Percentiles rank a stretch among this genome's conserved stretches.
Evolutionary conservation across 2,888 invertebrate species (phyloP).

Genomic region (Criorhina ranunculi): DNA sequence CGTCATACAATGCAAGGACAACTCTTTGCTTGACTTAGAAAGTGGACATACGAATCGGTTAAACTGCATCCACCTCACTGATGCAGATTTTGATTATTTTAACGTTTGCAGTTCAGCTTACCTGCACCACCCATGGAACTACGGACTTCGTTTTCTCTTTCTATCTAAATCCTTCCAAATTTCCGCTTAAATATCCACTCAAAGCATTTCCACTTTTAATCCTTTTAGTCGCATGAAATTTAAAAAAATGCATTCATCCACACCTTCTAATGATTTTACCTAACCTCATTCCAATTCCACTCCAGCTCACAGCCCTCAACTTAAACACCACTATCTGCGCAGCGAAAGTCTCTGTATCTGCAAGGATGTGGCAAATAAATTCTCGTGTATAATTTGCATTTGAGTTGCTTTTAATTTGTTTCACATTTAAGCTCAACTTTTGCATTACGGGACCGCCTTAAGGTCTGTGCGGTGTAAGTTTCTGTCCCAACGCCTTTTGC

Average conservation of each 20-base stretch:
- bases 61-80: too few relatives aligned
- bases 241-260: background rate
- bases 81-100: too few relatives aligned
- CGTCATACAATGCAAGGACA: too few relatives aligned
- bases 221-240: background rate
- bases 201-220: too few relatives aligned
- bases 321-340: background rate
- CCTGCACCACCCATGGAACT: too few relatives aligned
- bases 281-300: background rate
- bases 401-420: conserved; percentile 65
- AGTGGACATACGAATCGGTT: too few relatives aligned
- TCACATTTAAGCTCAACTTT: conserved; percentile 49
- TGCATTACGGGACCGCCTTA: conserved; percentile 1
- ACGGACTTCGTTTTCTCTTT: too few relatives aligned
- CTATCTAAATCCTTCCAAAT: too few relatives aligned
- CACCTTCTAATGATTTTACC: background rate
- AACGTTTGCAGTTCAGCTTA: too few relatives aligned
- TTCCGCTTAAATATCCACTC: too few relatives aligned
- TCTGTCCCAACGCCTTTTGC: conserved; percentile 29
- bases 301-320: background rate
- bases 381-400: conserved; percentile 61
- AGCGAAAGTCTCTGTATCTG: conserved; percentile 3
- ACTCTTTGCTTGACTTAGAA: too few relatives aligned
- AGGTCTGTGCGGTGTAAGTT: conserved; percentile 36
- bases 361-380: conserved; percentile 50